phyloP scores from a whole-genome alignment of 2,888 invertebrate genomes.

The Coenonympha arcania region DNA sequence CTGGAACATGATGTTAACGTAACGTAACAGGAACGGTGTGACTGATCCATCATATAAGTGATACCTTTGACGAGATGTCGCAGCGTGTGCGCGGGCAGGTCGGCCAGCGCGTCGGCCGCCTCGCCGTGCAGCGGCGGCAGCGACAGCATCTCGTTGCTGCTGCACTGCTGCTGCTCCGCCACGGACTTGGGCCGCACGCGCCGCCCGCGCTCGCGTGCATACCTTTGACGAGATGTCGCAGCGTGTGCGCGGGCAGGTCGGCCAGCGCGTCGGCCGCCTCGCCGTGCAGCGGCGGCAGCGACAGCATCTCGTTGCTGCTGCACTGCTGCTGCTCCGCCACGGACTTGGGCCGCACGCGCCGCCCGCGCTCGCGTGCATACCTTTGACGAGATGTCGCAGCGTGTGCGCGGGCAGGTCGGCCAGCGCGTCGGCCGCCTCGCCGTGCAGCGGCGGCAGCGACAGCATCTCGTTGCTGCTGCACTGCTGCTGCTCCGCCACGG shows the following conservation, averaged over 20 bases:
- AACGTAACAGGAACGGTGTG: too few relatives aligned
- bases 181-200: too few relatives aligned
- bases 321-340: constrained; percentile 85
- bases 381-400: constrained; percentile 90
- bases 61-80: too few relatives aligned
- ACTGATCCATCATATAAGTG: too few relatives aligned
- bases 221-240: constrained; percentile 91
- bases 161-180: too few relatives aligned
- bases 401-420: constrained; percentile 87
- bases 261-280: constrained; percentile 89
- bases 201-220: too few relatives aligned
- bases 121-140: too few relatives aligned
- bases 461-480: constrained; percentile 92
- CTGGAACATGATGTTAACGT: too few relatives aligned
- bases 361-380: constrained; percentile 74
- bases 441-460: constrained; percentile 83
- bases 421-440: constrained; percentile 86
- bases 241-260: constrained; percentile 84
- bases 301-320: constrained; percentile 90
- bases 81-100: too few relatives aligned
- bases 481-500: constrained; percentile 83
- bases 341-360: constrained; percentile 93
- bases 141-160: too few relatives aligned
- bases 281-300: constrained; percentile 82
- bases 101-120: too few relatives aligned